phyloP scores from a whole-genome alignment of 2,888 invertebrate species.

The Petrolisthes manimaculis region DNA sequence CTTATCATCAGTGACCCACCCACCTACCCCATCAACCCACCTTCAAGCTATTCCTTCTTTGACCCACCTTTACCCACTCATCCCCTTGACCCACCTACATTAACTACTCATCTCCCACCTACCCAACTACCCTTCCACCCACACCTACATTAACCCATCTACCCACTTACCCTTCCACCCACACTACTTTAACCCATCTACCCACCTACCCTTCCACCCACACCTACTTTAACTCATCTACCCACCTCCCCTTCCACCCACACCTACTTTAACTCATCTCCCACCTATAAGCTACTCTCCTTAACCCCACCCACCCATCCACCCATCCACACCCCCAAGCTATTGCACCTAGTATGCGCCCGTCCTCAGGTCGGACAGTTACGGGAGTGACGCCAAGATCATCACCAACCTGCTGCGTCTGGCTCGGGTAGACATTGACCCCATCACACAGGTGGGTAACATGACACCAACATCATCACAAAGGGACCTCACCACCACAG shows the following conservation, averaged over 20 bases:
- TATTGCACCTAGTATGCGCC: background rate
- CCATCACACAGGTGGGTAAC: slow-evolving; percentile 34
- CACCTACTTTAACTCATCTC: background rate
- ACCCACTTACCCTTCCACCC: background rate
- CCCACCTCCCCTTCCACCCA: background rate
- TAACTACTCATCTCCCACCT: too few species aligned
- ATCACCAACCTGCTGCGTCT: slow-evolving; percentile 56
- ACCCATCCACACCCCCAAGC: background rate
- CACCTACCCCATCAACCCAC: too few species aligned
- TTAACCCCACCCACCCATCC: background rate
- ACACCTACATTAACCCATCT: background rate
- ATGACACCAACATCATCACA: background rate
- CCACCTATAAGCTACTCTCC: background rate
- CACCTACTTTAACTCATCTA: background rate
- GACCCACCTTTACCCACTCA: too few species aligned
- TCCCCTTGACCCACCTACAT: too few species aligned
- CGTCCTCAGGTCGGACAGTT: slow-evolving; percentile 53
- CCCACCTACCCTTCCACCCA: background rate
- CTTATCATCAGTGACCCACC: too few species aligned
- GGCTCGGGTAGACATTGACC: slow-evolving; percentile 46
- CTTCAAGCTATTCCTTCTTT: too few species aligned
- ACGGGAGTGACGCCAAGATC: slow-evolving; percentile 61
- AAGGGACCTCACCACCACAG: background rate
- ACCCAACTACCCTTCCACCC: background rate
- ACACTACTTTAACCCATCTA: background rate